Percentiles rank a stretch among this genome's conserved stretches.
Conservation (phyloP, 2,113 vertebrate species). For the Clarias macrocephalus region DNA sequence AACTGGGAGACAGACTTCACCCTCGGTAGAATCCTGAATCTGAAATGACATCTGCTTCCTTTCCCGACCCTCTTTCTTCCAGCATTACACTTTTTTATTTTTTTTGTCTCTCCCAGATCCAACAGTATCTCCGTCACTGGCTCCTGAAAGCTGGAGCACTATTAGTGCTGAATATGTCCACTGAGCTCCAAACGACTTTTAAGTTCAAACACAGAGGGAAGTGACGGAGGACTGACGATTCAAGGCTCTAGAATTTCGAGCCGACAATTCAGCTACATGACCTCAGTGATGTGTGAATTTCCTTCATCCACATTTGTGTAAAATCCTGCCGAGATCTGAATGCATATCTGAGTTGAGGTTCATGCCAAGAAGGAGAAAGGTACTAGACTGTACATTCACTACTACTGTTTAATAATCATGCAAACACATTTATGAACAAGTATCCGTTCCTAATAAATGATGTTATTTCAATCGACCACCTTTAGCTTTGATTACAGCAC, state of each 20-base stretch:
- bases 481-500: too few species aligned
- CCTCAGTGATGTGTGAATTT: background rate
- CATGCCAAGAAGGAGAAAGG: background rate
- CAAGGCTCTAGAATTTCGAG: background rate
- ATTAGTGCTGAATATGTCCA: conserved; percentile 21
- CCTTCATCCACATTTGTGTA: background rate
- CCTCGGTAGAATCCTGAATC: conserved; percentile 8
- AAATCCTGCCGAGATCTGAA: background rate
- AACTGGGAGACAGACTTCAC: conserved; percentile 23
- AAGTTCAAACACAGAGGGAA: background rate
- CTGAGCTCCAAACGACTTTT: conserved; percentile 24
- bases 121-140: background rate
- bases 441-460: too few species aligned
- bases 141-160: conserved; percentile 16
- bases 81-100: background rate
- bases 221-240: background rate
- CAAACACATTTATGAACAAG: too few species aligned
- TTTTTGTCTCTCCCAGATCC: conserved; percentile 21
- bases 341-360: background rate
- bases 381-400: too few species aligned
- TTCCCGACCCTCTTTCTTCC: conserved; percentile 28
- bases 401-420: background rate
- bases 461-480: too few species aligned
- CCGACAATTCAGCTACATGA: background rate
- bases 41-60: conserved; percentile 46